A percentile compares a stretch with the other conserved stretches of the same genome.
These are phyloP conservation scores for Eucriotettix oculatus DNA, from an alignment of 2,888 invertebrate genomes.

Conservation along the genomic window DNA sequence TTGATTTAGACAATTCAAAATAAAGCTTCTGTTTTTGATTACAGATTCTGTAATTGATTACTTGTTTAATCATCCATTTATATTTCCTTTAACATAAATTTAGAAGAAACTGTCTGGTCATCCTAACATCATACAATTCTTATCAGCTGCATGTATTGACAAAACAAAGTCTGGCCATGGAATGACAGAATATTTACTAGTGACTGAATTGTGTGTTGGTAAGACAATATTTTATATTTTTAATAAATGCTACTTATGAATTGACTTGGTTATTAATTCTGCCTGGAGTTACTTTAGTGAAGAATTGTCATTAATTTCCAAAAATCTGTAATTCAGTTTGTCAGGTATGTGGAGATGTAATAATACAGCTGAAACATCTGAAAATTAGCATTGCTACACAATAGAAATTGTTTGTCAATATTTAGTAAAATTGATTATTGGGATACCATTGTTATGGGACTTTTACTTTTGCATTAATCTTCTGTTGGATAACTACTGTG, in stretches of 20 bases:
- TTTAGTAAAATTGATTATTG: too few species aligned
- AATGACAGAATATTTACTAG: slow-evolving; percentile 74
- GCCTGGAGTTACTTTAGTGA: too few species aligned
- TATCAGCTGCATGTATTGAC: slow-evolving; percentile 66
- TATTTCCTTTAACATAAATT: neutral
- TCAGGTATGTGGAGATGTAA: too few species aligned
- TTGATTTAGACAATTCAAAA: neutral
- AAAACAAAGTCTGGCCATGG: slow-evolving; percentile 63
- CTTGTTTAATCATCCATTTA: neutral
- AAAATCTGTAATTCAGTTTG: too few species aligned
- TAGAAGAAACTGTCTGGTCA: slow-evolving; percentile 79
- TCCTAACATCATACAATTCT: slow-evolving; percentile 78
- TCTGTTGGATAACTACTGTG: neutral
- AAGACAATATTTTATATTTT: slow-evolving; percentile 15
- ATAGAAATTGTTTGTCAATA: too few species aligned
- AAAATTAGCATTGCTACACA: too few species aligned
- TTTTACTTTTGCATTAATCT: too few species aligned
- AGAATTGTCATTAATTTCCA: too few species aligned
- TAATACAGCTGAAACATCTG: too few species aligned
- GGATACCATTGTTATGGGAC: too few species aligned
- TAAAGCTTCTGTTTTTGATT: neutral
- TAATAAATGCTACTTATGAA: too few species aligned
- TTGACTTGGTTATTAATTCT: too few species aligned
- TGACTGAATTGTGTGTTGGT: slow-evolving; percentile 88
- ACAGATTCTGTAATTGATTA: neutral